A percentile compares a stretch with the other conserved stretches of the same genome.
phyloP scores from a whole-genome alignment of 2,797 vertebrate genomes.

The Phrynocephalus vlangalii region DNA sequence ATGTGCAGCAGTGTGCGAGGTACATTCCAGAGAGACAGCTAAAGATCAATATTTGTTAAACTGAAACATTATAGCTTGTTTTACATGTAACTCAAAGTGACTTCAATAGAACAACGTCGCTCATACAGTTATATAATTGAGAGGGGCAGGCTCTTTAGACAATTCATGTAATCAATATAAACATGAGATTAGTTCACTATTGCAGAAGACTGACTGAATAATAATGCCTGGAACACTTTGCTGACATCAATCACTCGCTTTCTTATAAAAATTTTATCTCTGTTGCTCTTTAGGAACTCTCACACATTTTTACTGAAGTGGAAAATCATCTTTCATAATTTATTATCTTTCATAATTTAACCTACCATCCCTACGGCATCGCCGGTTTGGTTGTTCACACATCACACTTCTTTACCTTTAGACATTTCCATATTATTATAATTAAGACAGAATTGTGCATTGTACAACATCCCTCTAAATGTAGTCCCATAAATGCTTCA shows the following conservation, averaged over 20 bases:
- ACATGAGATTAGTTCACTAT: constrained; percentile 20
- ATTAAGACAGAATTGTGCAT: constrained; percentile 22
- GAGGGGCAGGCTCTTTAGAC: constrained; percentile 28
- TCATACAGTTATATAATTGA: background rate
- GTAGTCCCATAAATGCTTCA: constrained; percentile 29
- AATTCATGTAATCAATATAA: constrained; percentile 29
- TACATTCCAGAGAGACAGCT: background rate
- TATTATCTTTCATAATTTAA: constrained; percentile 40
- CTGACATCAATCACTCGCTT: constrained; percentile 16
- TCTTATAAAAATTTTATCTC: constrained; percentile 4
- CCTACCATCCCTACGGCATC: constrained; percentile 15
- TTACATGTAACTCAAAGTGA: constrained; percentile 25
- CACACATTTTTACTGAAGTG: constrained; percentile 32
- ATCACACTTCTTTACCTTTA: constrained; percentile 27
- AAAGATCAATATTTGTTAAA: constrained; percentile 1
- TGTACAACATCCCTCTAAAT: constrained; percentile 27
- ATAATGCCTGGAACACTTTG: constrained; percentile 23
- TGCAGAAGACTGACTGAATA: background rate
- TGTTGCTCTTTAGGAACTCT: constrained; percentile 28
- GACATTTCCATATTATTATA: constrained; percentile 27
- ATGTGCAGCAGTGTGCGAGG: background rate
- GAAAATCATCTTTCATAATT: constrained; percentile 40
- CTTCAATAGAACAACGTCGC: background rate
- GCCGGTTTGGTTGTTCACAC: constrained; percentile 8
- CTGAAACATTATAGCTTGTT: background rate